Evolutionary conservation across 2,113 vertebrate genomes (phyloP), one percentile per base, ranked within the genome.

Genomic region (Thamnophis sirtalis): DNA sequence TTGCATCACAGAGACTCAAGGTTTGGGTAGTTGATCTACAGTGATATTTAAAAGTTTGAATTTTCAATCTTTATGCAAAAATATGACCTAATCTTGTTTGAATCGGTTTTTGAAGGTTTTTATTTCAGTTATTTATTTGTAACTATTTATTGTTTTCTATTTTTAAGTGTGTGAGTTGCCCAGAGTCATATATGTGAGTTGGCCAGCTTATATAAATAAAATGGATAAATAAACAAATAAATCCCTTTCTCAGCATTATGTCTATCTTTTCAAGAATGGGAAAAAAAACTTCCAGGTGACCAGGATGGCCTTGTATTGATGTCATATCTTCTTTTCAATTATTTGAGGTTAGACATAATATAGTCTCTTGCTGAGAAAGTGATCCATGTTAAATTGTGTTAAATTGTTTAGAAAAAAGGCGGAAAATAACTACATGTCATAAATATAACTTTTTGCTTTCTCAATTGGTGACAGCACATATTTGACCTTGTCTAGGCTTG

Each of bases 1-100:
- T 95, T 92, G 94, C 93, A 96, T 95, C 95, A 94, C 51, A 92
- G 90, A 93, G 95, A 89, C 85, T 93, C 11, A 17, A 87, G 87
- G 38, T 95, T 87, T 54, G 51, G 93, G 1, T 93, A 94, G 43
- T 91, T 93, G 93, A 92, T 91, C 5, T 89, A 94, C 95, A 80
- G 6, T 38, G 17, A 38, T 73, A 17, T 38, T 80, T 80, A 80
- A 80, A 80, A 38, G 17, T 38, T 19, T 80, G 68, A 38, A 38
- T 80, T 38, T 80, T 38, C 68, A 38, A 38, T 80, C n/a, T 73
- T 17, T 73, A 38, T 38, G 68, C 15, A 0, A 38, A 80, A 73
- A 73, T 33, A 73, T 73, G 15, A 19, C 68, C 68, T 8, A 38
- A 80, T 19, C 0, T 19, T 80, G 5, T 80, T 80, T 80, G 19